phyloP scores from a whole-genome alignment of 2,113 vertebrate species.

The Anguilla rostrata region DNA sequence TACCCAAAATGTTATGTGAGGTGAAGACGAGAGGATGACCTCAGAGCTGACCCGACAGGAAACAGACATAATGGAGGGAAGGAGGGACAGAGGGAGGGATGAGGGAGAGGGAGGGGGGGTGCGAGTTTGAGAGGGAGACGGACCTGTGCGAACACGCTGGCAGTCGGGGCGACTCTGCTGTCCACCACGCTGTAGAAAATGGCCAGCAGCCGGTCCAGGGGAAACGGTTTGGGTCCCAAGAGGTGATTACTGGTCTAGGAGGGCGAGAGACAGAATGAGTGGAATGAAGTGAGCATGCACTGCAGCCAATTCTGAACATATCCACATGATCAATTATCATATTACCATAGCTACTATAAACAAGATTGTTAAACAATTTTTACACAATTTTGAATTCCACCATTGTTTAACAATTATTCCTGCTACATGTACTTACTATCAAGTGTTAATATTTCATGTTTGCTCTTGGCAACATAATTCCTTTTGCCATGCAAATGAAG shows the following conservation, averaged over 20 bases:
- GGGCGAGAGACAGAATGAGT: background rate
- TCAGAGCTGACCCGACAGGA: background rate
- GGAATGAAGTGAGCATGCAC: background rate
- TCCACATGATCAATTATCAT: background rate
- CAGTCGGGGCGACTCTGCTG: constrained; percentile 87
- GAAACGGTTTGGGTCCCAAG: constrained; percentile 94
- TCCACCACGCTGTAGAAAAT: constrained; percentile 97
- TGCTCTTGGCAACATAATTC: no score
- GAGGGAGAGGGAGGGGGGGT: background rate
- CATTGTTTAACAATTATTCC: no score
- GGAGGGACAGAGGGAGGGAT: background rate
- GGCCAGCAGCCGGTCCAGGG: constrained; percentile 89
- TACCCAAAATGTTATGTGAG: no score
- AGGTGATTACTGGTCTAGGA: constrained; percentile 94
- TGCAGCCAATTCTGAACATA: background rate
- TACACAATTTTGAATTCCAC: no score
- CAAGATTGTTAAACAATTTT: background rate
- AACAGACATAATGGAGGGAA: background rate
- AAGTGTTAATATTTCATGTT: no score
- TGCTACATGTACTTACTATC: no score
- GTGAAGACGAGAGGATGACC: no score
- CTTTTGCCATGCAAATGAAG: background rate
- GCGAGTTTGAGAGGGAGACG: constrained; percentile 46
- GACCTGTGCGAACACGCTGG: constrained; percentile 93
- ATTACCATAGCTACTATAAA: no score